A percentile compares a stretch with the other conserved stretches of the same genome.
phyloP scores from a whole-genome alignment of 2,797 vertebrate species.

The Enteromius thamalakanensis region DNA sequence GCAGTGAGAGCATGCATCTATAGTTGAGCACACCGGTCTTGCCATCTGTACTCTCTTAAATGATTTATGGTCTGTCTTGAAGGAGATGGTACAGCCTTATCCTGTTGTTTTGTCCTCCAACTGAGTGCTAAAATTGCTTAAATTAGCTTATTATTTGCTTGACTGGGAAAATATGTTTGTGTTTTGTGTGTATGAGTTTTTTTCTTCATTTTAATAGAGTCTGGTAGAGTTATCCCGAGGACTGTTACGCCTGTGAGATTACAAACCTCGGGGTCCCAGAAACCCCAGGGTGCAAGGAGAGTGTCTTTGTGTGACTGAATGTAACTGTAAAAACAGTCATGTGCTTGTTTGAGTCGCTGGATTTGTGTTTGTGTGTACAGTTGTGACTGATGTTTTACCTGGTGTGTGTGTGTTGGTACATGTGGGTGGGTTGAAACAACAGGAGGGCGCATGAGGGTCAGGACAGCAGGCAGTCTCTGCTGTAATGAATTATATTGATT shows the following conservation, averaged over 20 bases:
- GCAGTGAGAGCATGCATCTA: background rate
- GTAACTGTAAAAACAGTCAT: slow-evolving; percentile 50
- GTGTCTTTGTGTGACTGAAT: slow-evolving; percentile 57
- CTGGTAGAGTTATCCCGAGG: slow-evolving; percentile 69
- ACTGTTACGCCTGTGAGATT: slow-evolving; percentile 72
- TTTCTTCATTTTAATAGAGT: slow-evolving; percentile 76
- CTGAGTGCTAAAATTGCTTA: slow-evolving; percentile 83
- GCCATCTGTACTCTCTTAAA: slow-evolving; percentile 18
- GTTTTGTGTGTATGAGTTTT: slow-evolving; percentile 74
- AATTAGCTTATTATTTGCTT: slow-evolving; percentile 90
- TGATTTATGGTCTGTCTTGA: slow-evolving; percentile 61
- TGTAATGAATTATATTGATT: slow-evolving; percentile 87
- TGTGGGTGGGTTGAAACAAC: slow-evolving; percentile 55
- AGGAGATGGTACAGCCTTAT: slow-evolving; percentile 74
- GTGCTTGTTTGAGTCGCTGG: slow-evolving; percentile 37
- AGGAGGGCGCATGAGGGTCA: slow-evolving; percentile 70
- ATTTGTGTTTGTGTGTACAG: slow-evolving; percentile 42
- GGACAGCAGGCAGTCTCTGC: slow-evolving; percentile 72
- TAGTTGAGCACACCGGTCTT: slow-evolving; percentile 2
- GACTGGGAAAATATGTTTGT: slow-evolving; percentile 85
- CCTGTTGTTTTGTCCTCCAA: slow-evolving; percentile 80
- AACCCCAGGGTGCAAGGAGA: slow-evolving; percentile 58
- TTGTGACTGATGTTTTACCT: slow-evolving; percentile 35
- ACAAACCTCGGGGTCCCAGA: slow-evolving; percentile 64
- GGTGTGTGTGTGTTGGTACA: slow-evolving; percentile 29